A percentile compares a stretch with the other conserved stretches of the same genome.
Evolutionary conservation across 2,797 vertebrate genomes (phyloP).

Genomic region (Eutrigla gurnardus): DNA sequence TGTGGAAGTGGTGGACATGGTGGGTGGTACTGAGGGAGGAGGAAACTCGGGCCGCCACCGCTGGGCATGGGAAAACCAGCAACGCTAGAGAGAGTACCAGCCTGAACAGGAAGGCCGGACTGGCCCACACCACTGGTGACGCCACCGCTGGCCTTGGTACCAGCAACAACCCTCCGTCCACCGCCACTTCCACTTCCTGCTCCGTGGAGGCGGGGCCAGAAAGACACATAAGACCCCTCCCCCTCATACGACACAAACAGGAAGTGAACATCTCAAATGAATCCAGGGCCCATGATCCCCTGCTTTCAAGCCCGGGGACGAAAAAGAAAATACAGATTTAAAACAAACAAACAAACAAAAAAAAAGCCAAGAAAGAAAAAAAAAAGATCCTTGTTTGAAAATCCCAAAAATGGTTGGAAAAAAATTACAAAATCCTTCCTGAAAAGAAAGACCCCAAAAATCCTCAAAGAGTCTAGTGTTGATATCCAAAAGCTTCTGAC

Average conservation of each 20-base stretch:
- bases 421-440: constrained; percentile 66
- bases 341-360: constrained; percentile 20
- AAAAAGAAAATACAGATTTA: constrained; percentile 41
- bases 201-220: constrained; percentile 73
- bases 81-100: constrained; percentile 83
- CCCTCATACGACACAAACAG: constrained; percentile 81
- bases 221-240: constrained; percentile 79
- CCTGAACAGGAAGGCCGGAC: constrained; percentile 78
- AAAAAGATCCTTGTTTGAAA: constrained; percentile 73
- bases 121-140: constrained; percentile 77
- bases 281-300: constrained; percentile 82
- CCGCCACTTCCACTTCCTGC: constrained; percentile 72
- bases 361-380: constrained; percentile 59
- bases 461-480: constrained; percentile 68
- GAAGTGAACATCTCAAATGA: constrained; percentile 85
- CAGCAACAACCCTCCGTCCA: constrained; percentile 65
- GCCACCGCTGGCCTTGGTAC: constrained; percentile 65
- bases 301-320: constrained; percentile 70
- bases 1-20: constrained; percentile 97
- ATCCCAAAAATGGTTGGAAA: constrained; percentile 65
- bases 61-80: constrained; percentile 85
- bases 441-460: constrained; percentile 72
- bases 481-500: constrained; percentile 73
- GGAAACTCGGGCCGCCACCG: constrained; percentile 91
- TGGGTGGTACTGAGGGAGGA: constrained; percentile 95